Conservation (phyloP, 2,797 vertebrate genomes). For the Etheostoma perlongum region DNA sequence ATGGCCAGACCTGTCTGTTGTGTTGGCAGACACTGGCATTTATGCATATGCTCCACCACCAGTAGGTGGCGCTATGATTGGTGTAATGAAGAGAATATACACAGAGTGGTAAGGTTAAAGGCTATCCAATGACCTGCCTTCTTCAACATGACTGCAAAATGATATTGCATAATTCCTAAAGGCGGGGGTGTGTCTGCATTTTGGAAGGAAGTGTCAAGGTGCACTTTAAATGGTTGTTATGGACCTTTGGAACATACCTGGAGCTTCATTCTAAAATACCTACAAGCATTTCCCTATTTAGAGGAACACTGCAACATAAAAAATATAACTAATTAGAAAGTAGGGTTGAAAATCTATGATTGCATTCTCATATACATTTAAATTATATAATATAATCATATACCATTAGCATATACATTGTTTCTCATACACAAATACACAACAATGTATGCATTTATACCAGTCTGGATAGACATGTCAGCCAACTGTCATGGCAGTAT, state of each 20-base stretch:
- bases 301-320: neutral
- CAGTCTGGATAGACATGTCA: neutral
- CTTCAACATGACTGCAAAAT: slow-evolving; percentile 11
- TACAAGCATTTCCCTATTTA: neutral
- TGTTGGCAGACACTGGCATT: no score
- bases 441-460: neutral
- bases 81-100: no score
- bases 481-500: slow-evolving; percentile 9
- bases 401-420: neutral
- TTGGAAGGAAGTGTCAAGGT: slow-evolving; percentile 1
- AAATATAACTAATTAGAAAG: neutral
- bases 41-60: no score
- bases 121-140: slow-evolving; percentile 19
- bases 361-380: neutral
- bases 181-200: neutral
- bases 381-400: neutral
- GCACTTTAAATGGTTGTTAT: neutral
- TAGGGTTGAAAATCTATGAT: neutral
- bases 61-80: no score
- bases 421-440: neutral
- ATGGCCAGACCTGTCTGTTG: no score
- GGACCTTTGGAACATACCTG: neutral
- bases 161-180: neutral
- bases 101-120: neutral
- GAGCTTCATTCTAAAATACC: neutral